Evolutionary conservation across 2,113 vertebrate species (phyloP), one percentile per base, ranked within the genome.

Genomic region (Procavia capensis): DNA sequence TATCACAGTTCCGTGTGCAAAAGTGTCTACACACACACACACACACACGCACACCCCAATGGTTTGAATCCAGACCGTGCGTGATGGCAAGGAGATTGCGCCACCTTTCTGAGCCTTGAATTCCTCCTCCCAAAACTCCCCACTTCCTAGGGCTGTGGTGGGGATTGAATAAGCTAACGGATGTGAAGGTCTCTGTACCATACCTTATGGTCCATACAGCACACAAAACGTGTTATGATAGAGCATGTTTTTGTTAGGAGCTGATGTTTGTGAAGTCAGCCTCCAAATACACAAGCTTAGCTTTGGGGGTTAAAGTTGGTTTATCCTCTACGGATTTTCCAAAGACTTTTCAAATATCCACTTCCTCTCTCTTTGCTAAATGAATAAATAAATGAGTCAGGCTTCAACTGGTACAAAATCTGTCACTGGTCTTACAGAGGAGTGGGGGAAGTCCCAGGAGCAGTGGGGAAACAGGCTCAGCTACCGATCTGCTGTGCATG

Each of bases 301-400:
- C 74, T 78, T 14, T 27, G 66, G 75, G 75, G 39, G 25, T 41
- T 90, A 68, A 66, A 93, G 43, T 41, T 78, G 57, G 7, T 86
- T 85, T 36, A 6, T 86, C 41, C 78, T 74, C 59, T 63, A 41
- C 93, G 96, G 94, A 92, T 64, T 96, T 97, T 93, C 96, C 96
- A 94, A 88, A 50, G 54, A 54, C n/a, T 79, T 5, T 63, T 74
- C 59, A 79, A 89, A 72, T 57, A 47, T 95, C 93, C 50, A 85
- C 29, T 95, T 97, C 92, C 92, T 91, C 39, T 93, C 45, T 47
- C 66, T 85, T 93, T 84, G 94, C 85, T 82, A 90, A 95, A 82
- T 79, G 85, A 97, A 41, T 92, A 92, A 97, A 36, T 92, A 92
- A 91, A 72, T 39, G 57, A 92, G 19, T 85, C 66, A 29, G 61